Conservation (phyloP, 2,797 vertebrate genomes). For the Notolepis coatsorum region DNA sequence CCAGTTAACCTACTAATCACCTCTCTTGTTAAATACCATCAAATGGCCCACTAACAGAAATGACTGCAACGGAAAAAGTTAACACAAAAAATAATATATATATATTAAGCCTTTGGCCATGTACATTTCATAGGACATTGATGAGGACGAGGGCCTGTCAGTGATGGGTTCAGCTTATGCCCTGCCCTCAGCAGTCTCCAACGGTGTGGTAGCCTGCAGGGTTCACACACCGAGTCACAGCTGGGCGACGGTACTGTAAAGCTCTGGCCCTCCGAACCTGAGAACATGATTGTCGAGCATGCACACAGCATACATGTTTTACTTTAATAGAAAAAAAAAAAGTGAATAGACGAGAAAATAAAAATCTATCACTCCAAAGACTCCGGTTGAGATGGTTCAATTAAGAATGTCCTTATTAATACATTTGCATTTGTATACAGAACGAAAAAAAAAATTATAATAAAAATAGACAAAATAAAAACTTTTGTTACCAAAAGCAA, state of each 20-base stretch:
- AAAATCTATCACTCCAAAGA: slow-evolving; percentile 20
- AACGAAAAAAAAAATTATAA: slow-evolving; percentile 39
- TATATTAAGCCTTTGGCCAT: slow-evolving; percentile 8
- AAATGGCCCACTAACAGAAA: no score
- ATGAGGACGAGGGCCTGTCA: neutral
- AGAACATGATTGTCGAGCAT: slow-evolving; percentile 83
- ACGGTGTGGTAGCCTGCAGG: slow-evolving; percentile 45
- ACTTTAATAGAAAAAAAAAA: slow-evolving; percentile 33
- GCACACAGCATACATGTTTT: slow-evolving; percentile 65
- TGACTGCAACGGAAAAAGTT: neutral
- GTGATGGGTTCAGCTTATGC: slow-evolving; percentile 66
- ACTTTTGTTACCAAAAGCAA: slow-evolving; percentile 47
- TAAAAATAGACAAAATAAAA: slow-evolving; percentile 6
- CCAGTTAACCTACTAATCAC: no score
- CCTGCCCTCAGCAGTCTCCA: slow-evolving; percentile 58
- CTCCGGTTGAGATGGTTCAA: slow-evolving; percentile 32
- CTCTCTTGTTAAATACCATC: no score
- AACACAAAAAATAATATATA: neutral
- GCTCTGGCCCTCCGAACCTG: slow-evolving; percentile 75
- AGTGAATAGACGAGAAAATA: no score
- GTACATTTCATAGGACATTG: neutral
- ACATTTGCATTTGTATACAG: slow-evolving; percentile 51
- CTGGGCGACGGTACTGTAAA: slow-evolving; percentile 70
- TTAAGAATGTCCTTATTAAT: slow-evolving; percentile 47
- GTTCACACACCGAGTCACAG: slow-evolving; percentile 40